phyloP scores from a whole-genome alignment of 2,797 vertebrate genomes.

The Hydrophis major region DNA sequence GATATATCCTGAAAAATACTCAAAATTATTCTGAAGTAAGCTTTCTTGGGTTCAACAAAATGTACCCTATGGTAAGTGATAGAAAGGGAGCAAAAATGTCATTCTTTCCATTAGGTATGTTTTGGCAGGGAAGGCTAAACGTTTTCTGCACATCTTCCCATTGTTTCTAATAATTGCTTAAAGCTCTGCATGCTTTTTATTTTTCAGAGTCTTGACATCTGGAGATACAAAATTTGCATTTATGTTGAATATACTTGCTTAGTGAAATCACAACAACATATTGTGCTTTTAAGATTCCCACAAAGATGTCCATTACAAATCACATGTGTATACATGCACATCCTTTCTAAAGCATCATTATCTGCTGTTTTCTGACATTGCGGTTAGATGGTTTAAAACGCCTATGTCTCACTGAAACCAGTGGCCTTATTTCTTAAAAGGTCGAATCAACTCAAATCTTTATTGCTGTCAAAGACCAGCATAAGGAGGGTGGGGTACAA shows the following conservation, averaged over 20 bases:
- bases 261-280: slow-evolving; percentile 9
- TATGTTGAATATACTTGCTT: neutral
- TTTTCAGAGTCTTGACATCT: neutral
- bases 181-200: neutral
- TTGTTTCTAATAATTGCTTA: neutral
- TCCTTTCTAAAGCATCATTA: slow-evolving; percentile 55
- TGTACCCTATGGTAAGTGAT: neutral
- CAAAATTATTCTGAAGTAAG: neutral
- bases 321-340: slow-evolving; percentile 26
- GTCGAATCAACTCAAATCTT: neutral
- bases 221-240: neutral
- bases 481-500: neutral
- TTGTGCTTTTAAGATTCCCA: slow-evolving; percentile 30
- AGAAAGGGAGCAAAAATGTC: neutral
- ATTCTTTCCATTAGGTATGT: slow-evolving; percentile 4
- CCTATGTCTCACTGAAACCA: slow-evolving; percentile 61
- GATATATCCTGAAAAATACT: neutral
- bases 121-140: slow-evolving; percentile 7
- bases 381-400: slow-evolving; percentile 65
- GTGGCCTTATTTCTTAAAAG: slow-evolving; percentile 63
- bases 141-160: neutral
- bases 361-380: slow-evolving; percentile 65
- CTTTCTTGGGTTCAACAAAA: neutral
- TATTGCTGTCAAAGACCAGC: neutral
- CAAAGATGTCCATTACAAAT: slow-evolving; percentile 50